A percentile compares a stretch with the other conserved stretches of the same genome.
phyloP scores from a whole-genome alignment of 2,888 invertebrate genomes.

The Ichneumon xanthorius region DNA sequence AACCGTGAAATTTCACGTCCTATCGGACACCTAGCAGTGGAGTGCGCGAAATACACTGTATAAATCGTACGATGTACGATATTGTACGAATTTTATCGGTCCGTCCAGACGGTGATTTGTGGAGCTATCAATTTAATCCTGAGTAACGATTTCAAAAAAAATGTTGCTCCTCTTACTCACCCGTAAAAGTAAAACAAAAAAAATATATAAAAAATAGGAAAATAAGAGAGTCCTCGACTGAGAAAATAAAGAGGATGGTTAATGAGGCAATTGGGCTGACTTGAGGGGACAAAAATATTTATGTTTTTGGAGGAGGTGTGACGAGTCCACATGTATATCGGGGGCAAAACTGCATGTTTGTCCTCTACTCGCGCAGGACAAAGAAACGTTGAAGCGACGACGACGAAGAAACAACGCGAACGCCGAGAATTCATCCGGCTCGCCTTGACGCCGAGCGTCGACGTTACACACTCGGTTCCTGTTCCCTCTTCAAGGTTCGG shows the following conservation, averaged over 20 bases:
- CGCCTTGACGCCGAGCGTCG: slow-evolving; percentile 74
- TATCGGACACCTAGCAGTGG: not conserved
- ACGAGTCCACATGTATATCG: not conserved
- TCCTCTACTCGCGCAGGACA: slow-evolving; percentile 37
- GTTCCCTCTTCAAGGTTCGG: slow-evolving; percentile 78
- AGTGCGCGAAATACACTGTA: not conserved
- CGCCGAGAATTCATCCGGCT: slow-evolving; percentile 72
- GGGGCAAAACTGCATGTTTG: not conserved
- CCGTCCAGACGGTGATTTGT: slow-evolving; percentile 19
- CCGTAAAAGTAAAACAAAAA: not conserved
- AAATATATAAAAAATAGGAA: not conserved
- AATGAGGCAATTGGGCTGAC: slow-evolving; percentile 1
- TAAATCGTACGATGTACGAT: not conserved
- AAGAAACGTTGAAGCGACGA: slow-evolving; percentile 56
- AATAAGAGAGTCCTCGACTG: not conserved
- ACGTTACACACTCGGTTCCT: slow-evolving; percentile 76
- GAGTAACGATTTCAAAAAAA: not conserved
- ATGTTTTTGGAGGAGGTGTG: not conserved
- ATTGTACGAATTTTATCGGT: slow-evolving; percentile 26
- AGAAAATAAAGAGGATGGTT: not conserved
- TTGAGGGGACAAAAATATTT: not conserved
- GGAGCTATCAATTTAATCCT: slow-evolving; percentile 21
- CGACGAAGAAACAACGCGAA: slow-evolving; percentile 9
- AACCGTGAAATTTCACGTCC: slow-evolving; percentile 44
- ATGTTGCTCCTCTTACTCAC: not conserved